A percentile compares a stretch with the other conserved stretches of the same genome.
These are phyloP conservation scores for Oligia fasciuncula DNA, from an alignment of 2,888 invertebrate species.

Conservation along the genomic window DNA sequence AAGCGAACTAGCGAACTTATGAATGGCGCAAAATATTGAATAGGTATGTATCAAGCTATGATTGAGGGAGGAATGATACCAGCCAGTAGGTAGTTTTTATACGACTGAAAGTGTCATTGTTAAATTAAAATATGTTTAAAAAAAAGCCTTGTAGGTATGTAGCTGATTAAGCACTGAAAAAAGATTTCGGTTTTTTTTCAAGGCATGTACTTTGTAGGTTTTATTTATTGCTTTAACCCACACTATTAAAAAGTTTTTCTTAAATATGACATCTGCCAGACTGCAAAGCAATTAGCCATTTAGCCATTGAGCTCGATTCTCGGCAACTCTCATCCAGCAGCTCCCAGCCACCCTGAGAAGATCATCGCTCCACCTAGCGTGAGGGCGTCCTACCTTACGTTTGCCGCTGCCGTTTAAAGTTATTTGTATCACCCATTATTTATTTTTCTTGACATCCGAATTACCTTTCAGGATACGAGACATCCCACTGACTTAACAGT, in stretches of 20 bases:
- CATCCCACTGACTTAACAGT: slow-evolving; percentile 2
- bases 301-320: too few species aligned
- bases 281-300: too few species aligned
- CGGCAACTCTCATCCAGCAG: too few species aligned
- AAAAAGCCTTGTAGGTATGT: not conserved
- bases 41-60: not conserved
- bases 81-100: not conserved
- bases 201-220: not conserved
- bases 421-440: not conserved
- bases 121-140: not conserved
- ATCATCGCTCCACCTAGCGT: too few species aligned
- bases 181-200: too few species aligned
- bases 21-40: slow-evolving; percentile 3
- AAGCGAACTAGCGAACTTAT: not conserved
- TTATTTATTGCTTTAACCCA: not conserved
- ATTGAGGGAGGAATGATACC: not conserved
- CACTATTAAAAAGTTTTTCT: too few species aligned
- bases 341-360: too few species aligned
- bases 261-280: too few species aligned
- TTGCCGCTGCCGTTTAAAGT: not conserved
- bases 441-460: not conserved
- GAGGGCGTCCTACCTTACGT: too few species aligned
- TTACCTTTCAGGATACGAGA: not conserved
- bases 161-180: not conserved
- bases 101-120: not conserved